Conservation (phyloP, 1,140 invertebrate genomes). For the Microplitis mediator region DNA sequence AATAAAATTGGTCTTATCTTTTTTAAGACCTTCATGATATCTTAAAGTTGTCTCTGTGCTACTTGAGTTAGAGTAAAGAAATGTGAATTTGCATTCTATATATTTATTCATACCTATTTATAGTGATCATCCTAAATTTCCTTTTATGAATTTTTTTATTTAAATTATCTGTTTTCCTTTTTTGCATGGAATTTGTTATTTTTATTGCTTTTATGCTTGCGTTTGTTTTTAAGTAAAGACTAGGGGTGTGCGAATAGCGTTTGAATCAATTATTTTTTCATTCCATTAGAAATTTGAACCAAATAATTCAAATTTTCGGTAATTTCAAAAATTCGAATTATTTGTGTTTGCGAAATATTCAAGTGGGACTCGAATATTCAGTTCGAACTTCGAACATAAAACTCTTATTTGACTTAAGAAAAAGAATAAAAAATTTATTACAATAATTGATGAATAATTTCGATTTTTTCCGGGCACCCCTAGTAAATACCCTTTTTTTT, state of each 20-base stretch:
- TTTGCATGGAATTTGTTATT: neutral
- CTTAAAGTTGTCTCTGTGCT: too few relatives aligned
- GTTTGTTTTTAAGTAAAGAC: neutral
- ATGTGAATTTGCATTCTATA: conserved; percentile 53
- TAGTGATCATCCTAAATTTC: neutral
- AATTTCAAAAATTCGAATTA: too few relatives aligned
- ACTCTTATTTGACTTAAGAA: too few relatives aligned
- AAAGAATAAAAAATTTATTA: too few relatives aligned
- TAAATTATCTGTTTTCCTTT: neutral
- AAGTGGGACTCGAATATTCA: too few relatives aligned
- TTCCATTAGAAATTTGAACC: neutral
- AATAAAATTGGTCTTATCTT: neutral
- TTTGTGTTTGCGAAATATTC: too few relatives aligned
- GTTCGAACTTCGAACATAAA: too few relatives aligned
- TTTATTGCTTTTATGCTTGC: conserved; percentile 4
- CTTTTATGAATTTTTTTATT: neutral
- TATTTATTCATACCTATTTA: conserved; percentile 38
- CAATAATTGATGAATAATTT: too few relatives aligned
- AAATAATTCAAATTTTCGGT: too few relatives aligned
- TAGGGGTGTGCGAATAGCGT: too few relatives aligned
- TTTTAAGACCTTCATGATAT: neutral
- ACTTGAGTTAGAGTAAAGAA: conserved; percentile 29
- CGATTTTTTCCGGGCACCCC: too few relatives aligned
- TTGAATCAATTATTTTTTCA: neutral
- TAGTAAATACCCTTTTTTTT: too few relatives aligned